Conservation (phyloP, 2,113 vertebrate species). For the Odocoileus hemionus region DNA sequence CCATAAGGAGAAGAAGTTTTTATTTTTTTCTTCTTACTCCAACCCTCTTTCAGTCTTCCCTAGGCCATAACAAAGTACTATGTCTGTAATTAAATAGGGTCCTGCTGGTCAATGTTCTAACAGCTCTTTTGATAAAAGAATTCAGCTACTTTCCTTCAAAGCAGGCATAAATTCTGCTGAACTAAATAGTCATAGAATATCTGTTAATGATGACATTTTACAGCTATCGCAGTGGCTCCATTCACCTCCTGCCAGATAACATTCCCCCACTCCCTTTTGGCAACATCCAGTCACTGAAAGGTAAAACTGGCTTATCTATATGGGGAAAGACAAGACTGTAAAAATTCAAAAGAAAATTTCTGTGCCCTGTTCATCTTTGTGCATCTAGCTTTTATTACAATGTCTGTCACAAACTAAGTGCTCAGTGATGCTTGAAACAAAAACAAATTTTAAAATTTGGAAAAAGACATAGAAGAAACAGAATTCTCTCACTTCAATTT, state of each 20-base stretch:
- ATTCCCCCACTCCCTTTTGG: background rate
- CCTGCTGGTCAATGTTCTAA: background rate
- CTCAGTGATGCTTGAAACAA: background rate
- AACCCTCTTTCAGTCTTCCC: background rate
- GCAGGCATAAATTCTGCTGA: background rate
- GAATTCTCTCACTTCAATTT: background rate
- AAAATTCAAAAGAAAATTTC: background rate
- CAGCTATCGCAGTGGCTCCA: background rate
- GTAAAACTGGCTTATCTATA: background rate
- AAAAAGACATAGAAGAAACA: background rate
- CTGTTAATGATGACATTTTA: background rate
- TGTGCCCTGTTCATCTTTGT: background rate
- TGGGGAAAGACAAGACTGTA: background rate
- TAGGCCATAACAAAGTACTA: background rate
- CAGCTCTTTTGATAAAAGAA: background rate
- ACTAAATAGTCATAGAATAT: background rate
- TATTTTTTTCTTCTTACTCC: background rate
- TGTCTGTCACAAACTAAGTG: background rate
- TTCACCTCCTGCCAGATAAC: background rate
- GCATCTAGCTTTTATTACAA: background rate
- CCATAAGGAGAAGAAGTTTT: background rate
- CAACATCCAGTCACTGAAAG: background rate
- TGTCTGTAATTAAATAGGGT: background rate
- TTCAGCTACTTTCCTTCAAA: background rate
- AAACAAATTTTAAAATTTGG: background rate